Percentiles rank a stretch among this genome's conserved stretches.
These are phyloP conservation scores for Chironomus tepperi DNA, from an alignment of 1,140 invertebrate genomes.

Conservation along the genomic window DNA sequence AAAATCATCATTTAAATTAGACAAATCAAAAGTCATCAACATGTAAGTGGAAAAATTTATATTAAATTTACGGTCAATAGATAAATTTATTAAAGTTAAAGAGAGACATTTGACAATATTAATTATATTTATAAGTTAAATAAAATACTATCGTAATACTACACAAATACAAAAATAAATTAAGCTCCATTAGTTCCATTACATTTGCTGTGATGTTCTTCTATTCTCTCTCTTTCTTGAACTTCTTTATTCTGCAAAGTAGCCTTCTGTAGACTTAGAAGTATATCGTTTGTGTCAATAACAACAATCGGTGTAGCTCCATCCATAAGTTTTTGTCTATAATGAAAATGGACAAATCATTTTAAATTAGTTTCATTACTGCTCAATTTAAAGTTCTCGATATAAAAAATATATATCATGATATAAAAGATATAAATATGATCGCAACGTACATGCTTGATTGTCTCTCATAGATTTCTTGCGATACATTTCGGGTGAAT, in stretches of 20 bases:
- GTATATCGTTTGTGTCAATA: conserved; percentile 34
- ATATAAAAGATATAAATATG: not conserved
- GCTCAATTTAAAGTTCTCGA: too few species aligned
- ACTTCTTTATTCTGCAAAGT: not conserved
- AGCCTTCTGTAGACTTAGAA: conserved; percentile 34
- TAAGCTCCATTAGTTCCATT: not conserved
- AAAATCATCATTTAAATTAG: too few species aligned
- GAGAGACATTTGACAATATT: not conserved
- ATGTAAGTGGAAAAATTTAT: too few species aligned
- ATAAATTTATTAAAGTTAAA: not conserved
- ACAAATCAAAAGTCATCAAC: too few species aligned
- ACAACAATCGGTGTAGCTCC: conserved; percentile 59
- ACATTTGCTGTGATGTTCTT: not conserved
- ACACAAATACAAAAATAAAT: not conserved
- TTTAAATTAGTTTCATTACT: too few species aligned
- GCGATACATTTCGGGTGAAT: conserved; percentile 56
- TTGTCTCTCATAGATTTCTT: conserved; percentile 51
- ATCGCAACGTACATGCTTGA: conserved; percentile 39
- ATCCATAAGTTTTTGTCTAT: conserved; percentile 50
- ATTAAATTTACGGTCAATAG: not conserved
- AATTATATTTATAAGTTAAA: not conserved
- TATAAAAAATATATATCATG: too few species aligned
- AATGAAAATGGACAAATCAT: too few species aligned
- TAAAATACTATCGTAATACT: not conserved
- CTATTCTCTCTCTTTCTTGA: not conserved